Conservation (phyloP, 2,113 vertebrate species). For the Rissa tridactyla region DNA sequence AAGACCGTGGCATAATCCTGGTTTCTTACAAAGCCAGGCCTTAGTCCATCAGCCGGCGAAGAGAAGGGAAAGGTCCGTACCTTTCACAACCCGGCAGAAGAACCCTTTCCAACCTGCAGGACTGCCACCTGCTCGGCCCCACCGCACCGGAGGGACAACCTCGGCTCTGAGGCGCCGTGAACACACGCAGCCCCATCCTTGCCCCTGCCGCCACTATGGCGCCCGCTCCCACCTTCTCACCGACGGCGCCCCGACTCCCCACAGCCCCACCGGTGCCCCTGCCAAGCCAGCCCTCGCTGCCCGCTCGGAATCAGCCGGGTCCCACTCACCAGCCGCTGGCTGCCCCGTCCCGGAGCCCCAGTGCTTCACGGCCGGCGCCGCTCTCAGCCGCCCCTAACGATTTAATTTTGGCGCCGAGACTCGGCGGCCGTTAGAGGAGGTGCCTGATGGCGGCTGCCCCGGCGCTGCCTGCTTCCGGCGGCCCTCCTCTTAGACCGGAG, state of each 20-base stretch:
- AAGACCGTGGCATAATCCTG: too few species aligned
- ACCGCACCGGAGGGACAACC: background rate
- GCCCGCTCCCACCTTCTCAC: fast-evolving
- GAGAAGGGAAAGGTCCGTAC: fast-evolving
- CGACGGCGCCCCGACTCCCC: background rate
- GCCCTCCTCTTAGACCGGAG: fast-evolving
- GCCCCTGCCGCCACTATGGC: too few species aligned
- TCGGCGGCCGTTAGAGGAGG: background rate
- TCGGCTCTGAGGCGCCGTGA: fast-evolving
- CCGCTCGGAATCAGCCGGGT: too few species aligned
- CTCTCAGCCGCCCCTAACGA: fast-evolving
- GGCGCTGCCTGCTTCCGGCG: fast-evolving
- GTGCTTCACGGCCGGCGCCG: fast-evolving
- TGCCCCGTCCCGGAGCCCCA: fast-evolving
- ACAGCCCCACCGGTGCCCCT: fast-evolving
- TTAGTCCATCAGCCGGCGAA: background rate
- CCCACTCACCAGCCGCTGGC: fast-evolving
- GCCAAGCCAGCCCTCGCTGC: background rate
- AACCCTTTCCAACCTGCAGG: background rate
- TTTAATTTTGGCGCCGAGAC: background rate
- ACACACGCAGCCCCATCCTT: background rate
- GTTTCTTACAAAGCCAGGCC: fast-evolving
- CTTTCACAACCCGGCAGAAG: too few species aligned
- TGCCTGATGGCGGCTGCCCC: fast-evolving
- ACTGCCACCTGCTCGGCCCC: background rate